Evolutionary conservation across 2,113 vertebrate genomes (phyloP).

Genomic region (Picathartes gymnocephalus): DNA sequence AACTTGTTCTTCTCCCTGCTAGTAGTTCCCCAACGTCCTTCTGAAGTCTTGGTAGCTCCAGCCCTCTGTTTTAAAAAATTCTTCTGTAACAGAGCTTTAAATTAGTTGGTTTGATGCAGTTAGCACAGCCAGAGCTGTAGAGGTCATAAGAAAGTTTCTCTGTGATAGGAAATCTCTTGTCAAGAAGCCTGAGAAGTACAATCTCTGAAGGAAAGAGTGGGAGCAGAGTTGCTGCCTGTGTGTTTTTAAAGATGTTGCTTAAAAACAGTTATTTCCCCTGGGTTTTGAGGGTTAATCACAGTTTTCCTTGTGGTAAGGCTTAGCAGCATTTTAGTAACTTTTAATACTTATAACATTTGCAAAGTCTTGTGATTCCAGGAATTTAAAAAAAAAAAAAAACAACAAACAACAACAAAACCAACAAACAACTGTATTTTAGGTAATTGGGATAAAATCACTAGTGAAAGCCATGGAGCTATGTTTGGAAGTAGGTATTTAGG

Average conservation of each 20-base stretch:
- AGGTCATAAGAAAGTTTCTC: neutral
- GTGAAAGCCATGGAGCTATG: accelerated
- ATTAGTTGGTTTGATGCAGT: neutral
- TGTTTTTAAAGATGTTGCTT: neutral
- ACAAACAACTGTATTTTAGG: neutral
- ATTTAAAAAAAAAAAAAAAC: neutral
- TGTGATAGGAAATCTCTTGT: neutral
- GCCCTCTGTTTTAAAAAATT: neutral
- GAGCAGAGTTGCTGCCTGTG: neutral
- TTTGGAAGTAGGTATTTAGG: neutral
- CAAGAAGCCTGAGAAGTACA: neutral
- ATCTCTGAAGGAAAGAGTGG: neutral
- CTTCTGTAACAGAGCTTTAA: neutral
- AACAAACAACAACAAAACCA: neutral
- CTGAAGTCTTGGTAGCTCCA: neutral
- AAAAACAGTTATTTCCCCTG: neutral
- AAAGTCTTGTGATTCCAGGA: neutral
- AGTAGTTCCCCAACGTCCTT: neutral
- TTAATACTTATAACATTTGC: neutral
- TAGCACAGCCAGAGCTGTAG: neutral
- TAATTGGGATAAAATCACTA: neutral
- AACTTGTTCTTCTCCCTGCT: neutral
- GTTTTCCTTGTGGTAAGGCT: neutral
- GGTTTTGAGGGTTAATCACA: neutral
- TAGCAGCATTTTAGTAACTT: neutral